Base-by-base conservation (phyloP, 2,113 vertebrate species). In the Eublepharis macularius region DNA sequence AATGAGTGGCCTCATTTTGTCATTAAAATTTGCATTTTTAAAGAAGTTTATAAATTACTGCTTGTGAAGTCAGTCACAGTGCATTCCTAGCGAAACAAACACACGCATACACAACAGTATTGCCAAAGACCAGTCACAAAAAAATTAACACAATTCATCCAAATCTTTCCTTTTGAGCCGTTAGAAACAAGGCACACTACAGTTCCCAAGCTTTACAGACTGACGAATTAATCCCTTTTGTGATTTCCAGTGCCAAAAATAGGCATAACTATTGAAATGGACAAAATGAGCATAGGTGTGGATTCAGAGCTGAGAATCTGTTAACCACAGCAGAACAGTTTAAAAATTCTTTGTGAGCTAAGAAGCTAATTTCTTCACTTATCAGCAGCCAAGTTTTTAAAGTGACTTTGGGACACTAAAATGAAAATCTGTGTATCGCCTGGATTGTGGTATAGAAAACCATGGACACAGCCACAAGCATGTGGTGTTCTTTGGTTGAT, bases 201-300 rank as follows among this genome's bases (percentile, higher is more conserved):
- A n/a, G 54, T 82, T 92, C 87, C 87, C 75, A 87, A 36, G 51
- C 47, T 76, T 2, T 2, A 0, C 51, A 72, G 54, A 36, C 85
- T 90, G 32, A 29, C 63, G 82, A 68, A 77, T 76, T 14, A 76
- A 57, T 12, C 21, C 75, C 57, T 85, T 82, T 87, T 66, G 19
- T 80, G 72, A 82, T 76, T 32, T 85, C 60, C 57, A 24, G 0
- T 80, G 88, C 78, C 88, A 87, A 92, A 94, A 87, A 89, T 21
- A 92, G 73, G 43, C 87, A 19, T 79, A 77, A 57, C n/a, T 78
- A 5, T 39, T 36, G n/a, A 54, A 32, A 60, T 41, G 76, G 36
- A 43, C 63, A 24, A 79, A 43, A 6, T 29, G 57, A 45, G 17
- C 24, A 43, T 60, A 57, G 76, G 36, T 79, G 12, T 63, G 36